Conservation (phyloP, 2,888 invertebrate species). For the Hemithea aestivaria region DNA sequence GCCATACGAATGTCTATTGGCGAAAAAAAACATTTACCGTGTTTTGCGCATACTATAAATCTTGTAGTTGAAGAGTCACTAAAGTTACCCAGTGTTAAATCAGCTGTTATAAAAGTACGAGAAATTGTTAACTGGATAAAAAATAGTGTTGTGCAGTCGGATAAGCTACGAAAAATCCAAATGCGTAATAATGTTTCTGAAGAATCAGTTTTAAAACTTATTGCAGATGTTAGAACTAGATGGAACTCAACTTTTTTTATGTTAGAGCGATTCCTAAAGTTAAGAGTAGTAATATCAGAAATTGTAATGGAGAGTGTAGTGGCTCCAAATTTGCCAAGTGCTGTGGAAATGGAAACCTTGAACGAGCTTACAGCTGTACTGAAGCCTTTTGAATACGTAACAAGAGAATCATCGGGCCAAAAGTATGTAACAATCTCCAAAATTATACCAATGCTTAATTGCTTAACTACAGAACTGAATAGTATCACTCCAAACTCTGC, state of each 20-base stretch:
- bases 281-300: slow-evolving; percentile 20
- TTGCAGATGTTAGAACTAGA: slow-evolving; percentile 25
- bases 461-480: slow-evolving; percentile 31
- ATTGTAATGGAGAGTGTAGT: slow-evolving; percentile 27
- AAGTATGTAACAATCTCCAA: slow-evolving; percentile 32
- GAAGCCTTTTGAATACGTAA: slow-evolving; percentile 29
- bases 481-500: slow-evolving; percentile 28
- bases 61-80: too few species aligned
- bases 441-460: slow-evolving; percentile 37
- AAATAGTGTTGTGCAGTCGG: slow-evolving; percentile 25
- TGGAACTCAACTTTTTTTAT: too few species aligned
- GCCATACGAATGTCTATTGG: too few species aligned
- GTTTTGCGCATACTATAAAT: too few species aligned
- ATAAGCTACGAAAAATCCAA: slow-evolving; percentile 27
- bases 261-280: slow-evolving; percentile 27
- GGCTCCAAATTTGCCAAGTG: slow-evolving; percentile 28
- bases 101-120: too few species aligned
- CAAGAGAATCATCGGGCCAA: slow-evolving; percentile 32
- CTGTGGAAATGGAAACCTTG: slow-evolving; percentile 8
- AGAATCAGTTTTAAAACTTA: slow-evolving; percentile 26
- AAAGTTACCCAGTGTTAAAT: too few species aligned
- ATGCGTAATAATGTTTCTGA: slow-evolving; percentile 24
- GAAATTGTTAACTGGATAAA: too few species aligned
- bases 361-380: slow-evolving; percentile 23
- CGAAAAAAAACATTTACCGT: too few species aligned